Conservation (phyloP, 2,113 vertebrate genomes). For the Cavia porcellus region DNA sequence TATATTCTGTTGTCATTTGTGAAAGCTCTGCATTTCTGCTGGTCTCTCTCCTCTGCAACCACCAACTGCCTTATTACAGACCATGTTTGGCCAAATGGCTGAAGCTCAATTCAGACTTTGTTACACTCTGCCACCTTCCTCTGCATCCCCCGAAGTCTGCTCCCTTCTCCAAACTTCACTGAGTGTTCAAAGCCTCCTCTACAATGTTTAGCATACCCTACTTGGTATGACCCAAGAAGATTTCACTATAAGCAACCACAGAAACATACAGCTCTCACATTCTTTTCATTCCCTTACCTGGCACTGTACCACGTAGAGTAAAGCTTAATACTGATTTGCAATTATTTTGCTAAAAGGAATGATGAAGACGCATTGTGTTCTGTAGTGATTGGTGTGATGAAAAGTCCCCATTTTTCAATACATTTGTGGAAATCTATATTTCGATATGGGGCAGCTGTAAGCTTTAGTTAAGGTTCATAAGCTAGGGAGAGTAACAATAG, state of each 20-base stretch:
- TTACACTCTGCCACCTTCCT: not conserved
- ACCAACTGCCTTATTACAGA: not conserved
- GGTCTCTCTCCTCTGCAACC: not conserved
- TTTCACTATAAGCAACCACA: not conserved
- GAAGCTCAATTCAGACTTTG: not conserved
- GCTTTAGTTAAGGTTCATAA: not conserved
- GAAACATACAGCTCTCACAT: not conserved
- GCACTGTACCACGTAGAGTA: not conserved
- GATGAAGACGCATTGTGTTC: not conserved
- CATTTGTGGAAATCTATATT: not conserved
- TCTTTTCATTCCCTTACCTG: not conserved
- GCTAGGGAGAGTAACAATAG: not conserved
- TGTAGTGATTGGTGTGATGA: not conserved
- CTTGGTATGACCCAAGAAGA: not conserved
- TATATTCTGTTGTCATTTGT: not conserved
- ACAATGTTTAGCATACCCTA: not conserved
- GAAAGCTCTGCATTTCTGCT: not conserved
- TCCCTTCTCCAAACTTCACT: not conserved
- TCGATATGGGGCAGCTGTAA: accelerated
- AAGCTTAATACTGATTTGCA: not conserved
- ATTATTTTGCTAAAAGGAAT: not conserved
- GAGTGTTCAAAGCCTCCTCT: not conserved
- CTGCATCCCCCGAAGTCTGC: not conserved
- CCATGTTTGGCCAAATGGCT: not conserved
- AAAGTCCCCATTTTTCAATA: not conserved